Percentiles rank a stretch among this genome's conserved stretches.
Conservation (phyloP, 2,113 vertebrate species). For the Kryptolebias marmoratus region DNA sequence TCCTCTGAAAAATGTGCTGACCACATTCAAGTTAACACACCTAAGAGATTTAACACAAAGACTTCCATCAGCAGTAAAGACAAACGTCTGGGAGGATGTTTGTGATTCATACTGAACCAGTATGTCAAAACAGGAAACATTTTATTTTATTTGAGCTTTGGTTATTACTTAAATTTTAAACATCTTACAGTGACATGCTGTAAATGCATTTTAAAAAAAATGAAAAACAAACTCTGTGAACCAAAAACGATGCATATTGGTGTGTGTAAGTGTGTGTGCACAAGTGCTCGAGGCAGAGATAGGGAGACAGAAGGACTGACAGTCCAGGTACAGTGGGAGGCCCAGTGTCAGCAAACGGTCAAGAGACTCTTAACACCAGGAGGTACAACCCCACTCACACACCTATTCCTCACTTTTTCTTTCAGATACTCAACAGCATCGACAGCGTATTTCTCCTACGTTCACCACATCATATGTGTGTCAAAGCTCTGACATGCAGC, state of each 20-base stretch:
- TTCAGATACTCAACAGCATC: slow-evolving; percentile 21
- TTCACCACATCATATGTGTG: slow-evolving; percentile 41
- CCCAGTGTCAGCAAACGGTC: slow-evolving; percentile 76
- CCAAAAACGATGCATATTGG: no score
- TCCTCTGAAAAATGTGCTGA: slow-evolving; percentile 65
- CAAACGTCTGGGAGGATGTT: slow-evolving; percentile 22
- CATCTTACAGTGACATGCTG: background rate
- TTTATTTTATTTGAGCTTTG: background rate
- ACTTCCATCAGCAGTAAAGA: slow-evolving; percentile 36
- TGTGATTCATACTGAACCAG: slow-evolving; percentile 9
- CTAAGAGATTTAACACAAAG: slow-evolving; percentile 41
- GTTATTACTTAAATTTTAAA: slow-evolving; percentile 2
- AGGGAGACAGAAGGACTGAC: slow-evolving; percentile 72
- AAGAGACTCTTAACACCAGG: slow-evolving; percentile 72
- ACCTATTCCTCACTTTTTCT: slow-evolving; percentile 33
- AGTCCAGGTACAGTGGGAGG: slow-evolving; percentile 67
- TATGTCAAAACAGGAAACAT: background rate
- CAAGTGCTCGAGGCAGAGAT: slow-evolving; percentile 23
- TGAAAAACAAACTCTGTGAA: background rate
- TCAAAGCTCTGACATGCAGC: slow-evolving; percentile 51
- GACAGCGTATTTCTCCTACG: slow-evolving; percentile 11
- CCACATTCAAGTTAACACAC: slow-evolving; percentile 41
- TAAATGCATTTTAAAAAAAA: background rate
- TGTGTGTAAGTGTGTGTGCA: slow-evolving; percentile 21
- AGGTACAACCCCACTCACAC: slow-evolving; percentile 60